Evolutionary conservation across 2,797 vertebrate species (phyloP), one percentile per base, ranked within the genome.

Genomic region (Euthynnus affinis): DNA sequence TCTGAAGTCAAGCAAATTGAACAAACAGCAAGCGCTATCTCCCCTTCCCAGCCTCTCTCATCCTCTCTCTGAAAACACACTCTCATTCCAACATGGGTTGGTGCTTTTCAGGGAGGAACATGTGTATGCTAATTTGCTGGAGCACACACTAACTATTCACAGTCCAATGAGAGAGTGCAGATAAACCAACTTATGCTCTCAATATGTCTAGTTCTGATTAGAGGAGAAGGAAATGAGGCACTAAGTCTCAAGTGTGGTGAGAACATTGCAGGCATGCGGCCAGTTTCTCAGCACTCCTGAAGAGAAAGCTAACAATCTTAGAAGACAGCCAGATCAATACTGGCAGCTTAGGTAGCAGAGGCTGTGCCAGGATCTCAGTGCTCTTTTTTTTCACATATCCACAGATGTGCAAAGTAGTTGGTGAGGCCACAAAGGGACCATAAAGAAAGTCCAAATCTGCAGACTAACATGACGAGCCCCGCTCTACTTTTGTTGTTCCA

Each of bases 1-100:
- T 93, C 88, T 84, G 81, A 88, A 88, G 80, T 93, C 88, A 82
- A 81, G 87, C 87, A 84, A 89, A 90, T 68, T 89, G 89, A 92
- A 91, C 91, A 89, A 92, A 93, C 87, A 91, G 64, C 75, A 57
- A 62, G 70, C 25, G 0, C 85, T 92, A 89, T 93, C 89, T 82
- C 49, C 22, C 53, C 53, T 64, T 64, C 60, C 71, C 87, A 90
- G 80, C 81, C 72, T 55, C 80, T 59, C 67, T 71, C 61, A 25
- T 48, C 79, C 74, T 55, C 80, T 61, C 65, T 71, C 58, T 75
- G 56, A 60, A 67, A 73, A 76, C 88, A 73, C 70, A 48, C 55
- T 63, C 61, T 71, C 83, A 58, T 79, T 79, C 85, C 83, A 84
- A 58, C 86, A 78, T 18, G 48, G 74, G 78, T 53, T 67, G 82